phyloP scores from a whole-genome alignment of 1,140 invertebrate species.

The Marisa cornuarietis region DNA sequence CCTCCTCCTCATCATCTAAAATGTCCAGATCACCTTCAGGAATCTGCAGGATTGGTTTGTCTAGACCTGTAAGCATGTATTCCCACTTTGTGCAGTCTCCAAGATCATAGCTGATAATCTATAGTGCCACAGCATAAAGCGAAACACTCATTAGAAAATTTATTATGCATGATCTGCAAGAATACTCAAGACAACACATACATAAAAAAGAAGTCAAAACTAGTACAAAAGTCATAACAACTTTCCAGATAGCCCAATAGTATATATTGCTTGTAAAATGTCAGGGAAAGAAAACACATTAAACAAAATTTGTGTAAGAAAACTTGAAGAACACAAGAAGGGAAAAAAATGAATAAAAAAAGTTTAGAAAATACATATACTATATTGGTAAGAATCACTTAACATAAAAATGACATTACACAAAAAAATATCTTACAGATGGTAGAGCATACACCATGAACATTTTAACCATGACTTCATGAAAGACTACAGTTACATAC shows the following conservation, averaged over 20 bases:
- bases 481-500: conserved; percentile 32
- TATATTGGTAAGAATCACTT: no score
- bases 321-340: no score
- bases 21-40: conserved; percentile 65
- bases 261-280: no score
- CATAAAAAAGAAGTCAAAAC: no score
- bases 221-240: no score
- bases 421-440: not conserved
- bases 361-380: no score
- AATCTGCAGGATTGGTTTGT: conserved; percentile 60
- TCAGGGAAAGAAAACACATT: no score
- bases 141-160: not conserved
- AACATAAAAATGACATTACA: not conserved
- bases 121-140: conserved; percentile 15
- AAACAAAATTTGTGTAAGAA: no score
- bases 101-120: conserved; percentile 64
- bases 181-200: not conserved
- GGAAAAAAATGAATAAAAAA: no score
- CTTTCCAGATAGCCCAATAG: no score
- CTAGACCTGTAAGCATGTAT: conserved; percentile 64
- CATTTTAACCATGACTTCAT: not conserved
- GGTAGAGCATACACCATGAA: not conserved
- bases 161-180: not conserved
- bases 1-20: conserved; percentile 58
- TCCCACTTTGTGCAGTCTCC: conserved; percentile 65